phyloP scores from a whole-genome alignment of 2,888 invertebrate species.

The Dolichomitus sp. region DNA sequence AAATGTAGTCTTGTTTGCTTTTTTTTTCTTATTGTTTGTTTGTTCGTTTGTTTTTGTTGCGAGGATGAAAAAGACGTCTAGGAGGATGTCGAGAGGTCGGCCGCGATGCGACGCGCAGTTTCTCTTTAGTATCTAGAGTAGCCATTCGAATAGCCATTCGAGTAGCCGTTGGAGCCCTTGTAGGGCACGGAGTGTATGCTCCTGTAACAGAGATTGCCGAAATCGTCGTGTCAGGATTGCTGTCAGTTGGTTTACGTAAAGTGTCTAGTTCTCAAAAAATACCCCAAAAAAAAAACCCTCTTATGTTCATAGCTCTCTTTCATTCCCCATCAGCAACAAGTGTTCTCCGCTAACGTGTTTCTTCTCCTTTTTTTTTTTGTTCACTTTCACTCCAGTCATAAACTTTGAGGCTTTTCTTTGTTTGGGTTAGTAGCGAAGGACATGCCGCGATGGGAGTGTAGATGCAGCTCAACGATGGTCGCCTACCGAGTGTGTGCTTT shows the following conservation, averaged over 20 bases:
- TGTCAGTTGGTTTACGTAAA: conserved; percentile 25
- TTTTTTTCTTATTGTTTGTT: background rate
- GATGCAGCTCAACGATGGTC: background rate
- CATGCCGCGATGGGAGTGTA: conserved; percentile 11
- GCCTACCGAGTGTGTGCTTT: conserved; percentile 8
- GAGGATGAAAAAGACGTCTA: conserved; percentile 64
- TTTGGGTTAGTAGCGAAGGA: conserved; percentile 5
- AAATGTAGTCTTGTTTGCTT: background rate
- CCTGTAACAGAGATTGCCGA: conserved; percentile 86
- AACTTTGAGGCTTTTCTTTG: background rate
- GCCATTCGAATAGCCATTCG: conserved; percentile 86
- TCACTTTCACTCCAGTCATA: conserved; percentile 4
- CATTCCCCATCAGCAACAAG: background rate
- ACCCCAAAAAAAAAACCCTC: conserved; percentile 70
- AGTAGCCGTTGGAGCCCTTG: conserved; percentile 86
- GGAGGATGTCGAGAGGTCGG: conserved; percentile 75
- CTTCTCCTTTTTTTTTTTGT: background rate
- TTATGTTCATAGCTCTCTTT: background rate
- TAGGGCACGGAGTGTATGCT: conserved; percentile 86
- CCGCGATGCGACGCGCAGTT: conserved; percentile 73
- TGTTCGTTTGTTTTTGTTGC: conserved; percentile 61
- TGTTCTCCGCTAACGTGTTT: background rate
- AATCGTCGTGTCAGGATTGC: conserved; percentile 73
- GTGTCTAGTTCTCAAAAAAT: background rate
- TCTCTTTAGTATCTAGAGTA: conserved; percentile 86